These are phyloP conservation scores for Coracopsis vasa DNA, from an alignment of 2,113 vertebrate species.

Conservation along the genomic window DNA sequence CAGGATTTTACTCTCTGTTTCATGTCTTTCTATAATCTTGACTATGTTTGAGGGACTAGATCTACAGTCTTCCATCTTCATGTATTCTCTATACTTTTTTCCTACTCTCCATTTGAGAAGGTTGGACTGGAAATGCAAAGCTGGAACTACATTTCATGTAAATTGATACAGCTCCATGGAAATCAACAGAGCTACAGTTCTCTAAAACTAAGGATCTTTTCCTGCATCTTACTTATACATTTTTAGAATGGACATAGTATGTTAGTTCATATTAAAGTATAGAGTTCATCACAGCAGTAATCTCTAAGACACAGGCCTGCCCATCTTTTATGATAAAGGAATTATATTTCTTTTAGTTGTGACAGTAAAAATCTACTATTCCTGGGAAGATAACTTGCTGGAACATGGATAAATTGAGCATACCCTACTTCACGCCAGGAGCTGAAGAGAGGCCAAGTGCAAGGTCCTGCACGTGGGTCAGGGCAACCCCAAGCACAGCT, in stretches of 20 bases:
- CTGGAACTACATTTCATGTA: neutral
- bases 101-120: neutral
- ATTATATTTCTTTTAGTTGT: constrained; percentile 26
- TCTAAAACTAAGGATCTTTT: neutral
- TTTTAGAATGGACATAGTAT: neutral
- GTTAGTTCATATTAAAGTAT: constrained; percentile 9
- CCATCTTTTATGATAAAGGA: constrained; percentile 9
- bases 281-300: constrained; percentile 30
- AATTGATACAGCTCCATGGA: neutral
- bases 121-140: constrained; percentile 4
- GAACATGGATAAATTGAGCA: constrained; percentile 9
- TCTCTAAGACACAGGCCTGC: constrained; percentile 13
- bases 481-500: too few species aligned
- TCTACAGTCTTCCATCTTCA: neutral
- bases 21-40: neutral
- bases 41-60: neutral
- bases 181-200: neutral
- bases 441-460: neutral
- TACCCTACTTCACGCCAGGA: neutral
- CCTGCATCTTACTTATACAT: neutral
- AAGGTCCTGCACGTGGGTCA: too few species aligned
- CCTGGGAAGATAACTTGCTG: constrained; percentile 22
- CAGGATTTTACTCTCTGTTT: neutral
- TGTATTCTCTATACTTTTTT: constrained; percentile 8
- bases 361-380: constrained; percentile 45